phyloP scores from a whole-genome alignment of 2,797 vertebrate species.

The Tadarida brasiliensis region DNA sequence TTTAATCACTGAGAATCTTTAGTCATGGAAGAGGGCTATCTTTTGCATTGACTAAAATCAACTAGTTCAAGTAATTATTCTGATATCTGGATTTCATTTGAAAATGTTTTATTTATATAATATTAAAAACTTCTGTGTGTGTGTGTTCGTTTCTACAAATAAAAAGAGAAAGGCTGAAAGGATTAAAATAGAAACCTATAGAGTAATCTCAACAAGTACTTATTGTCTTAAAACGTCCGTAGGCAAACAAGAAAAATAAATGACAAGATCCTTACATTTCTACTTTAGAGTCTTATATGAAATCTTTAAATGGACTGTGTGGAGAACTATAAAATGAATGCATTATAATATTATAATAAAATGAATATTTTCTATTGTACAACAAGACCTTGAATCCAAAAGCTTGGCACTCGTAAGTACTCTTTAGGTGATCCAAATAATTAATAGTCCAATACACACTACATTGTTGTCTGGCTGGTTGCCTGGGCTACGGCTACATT shows the following conservation, averaged over 20 bases:
- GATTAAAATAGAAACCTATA: background rate
- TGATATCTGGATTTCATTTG: background rate
- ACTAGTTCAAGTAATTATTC: background rate
- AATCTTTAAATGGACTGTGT: background rate
- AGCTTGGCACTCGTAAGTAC: background rate
- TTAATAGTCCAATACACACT: background rate
- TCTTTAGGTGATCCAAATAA: background rate
- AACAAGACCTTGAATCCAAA: background rate
- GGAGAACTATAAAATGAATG: background rate
- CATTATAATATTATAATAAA: background rate
- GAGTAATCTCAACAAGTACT: background rate
- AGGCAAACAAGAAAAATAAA: slow-evolving; percentile 7
- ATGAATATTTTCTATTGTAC: background rate
- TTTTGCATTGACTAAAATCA: slow-evolving; percentile 41
- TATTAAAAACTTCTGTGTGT: background rate
- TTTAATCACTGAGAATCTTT: slow-evolving; percentile 42
- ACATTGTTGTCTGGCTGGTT: background rate
- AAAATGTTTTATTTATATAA: background rate
- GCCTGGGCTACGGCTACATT: background rate
- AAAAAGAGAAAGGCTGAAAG: background rate
- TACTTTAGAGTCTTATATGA: background rate
- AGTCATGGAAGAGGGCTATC: background rate
- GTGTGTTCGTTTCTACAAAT: background rate
- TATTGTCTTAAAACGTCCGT: background rate
- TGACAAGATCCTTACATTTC: background rate